Evolutionary conservation across 2,888 invertebrate species (phyloP).

Genomic region (Mycalesis mineus): DNA sequence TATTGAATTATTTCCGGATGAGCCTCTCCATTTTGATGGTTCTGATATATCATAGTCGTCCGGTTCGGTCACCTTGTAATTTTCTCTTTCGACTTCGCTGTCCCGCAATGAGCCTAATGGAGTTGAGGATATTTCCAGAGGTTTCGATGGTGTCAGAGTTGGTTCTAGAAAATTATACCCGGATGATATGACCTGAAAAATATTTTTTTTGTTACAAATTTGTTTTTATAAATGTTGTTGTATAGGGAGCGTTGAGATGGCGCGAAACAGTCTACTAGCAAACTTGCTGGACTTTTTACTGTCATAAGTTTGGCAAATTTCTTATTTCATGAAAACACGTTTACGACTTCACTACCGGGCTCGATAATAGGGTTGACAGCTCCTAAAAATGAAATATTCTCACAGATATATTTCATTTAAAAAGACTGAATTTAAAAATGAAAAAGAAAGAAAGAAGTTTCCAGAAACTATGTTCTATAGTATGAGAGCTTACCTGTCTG

Average conservation of each 20-base stretch:
- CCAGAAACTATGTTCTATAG: not conserved
- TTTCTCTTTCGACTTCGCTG: slow-evolving; percentile 50
- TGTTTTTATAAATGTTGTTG: not conserved
- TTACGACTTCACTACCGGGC: too few species aligned
- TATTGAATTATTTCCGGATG: slow-evolving; percentile 81
- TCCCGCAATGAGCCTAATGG: slow-evolving; percentile 59
- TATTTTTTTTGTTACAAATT: not conserved
- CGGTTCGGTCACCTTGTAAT: slow-evolving; percentile 73
- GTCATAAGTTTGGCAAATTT: too few species aligned
- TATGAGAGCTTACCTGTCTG: slow-evolving; percentile 49
- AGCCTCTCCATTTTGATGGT: slow-evolving; percentile 82
- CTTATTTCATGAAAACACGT: too few species aligned
- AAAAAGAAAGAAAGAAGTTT: too few species aligned
- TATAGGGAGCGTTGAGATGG: too few species aligned
- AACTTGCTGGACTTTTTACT: too few species aligned
- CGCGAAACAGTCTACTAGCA: too few species aligned
- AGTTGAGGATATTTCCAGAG: slow-evolving; percentile 67
- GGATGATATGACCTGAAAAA: slow-evolving; percentile 67
- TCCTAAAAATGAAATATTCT: too few species aligned
- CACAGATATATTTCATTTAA: too few species aligned
- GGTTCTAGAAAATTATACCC: slow-evolving; percentile 61
- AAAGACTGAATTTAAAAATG: too few species aligned
- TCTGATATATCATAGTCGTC: slow-evolving; percentile 77
- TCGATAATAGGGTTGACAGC: too few species aligned
- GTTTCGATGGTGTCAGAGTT: slow-evolving; percentile 51